Evolutionary conservation across 2,888 invertebrate genomes (phyloP), one percentile per base, ranked within the genome.

Genomic region (Heterodera filipjevi): DNA sequence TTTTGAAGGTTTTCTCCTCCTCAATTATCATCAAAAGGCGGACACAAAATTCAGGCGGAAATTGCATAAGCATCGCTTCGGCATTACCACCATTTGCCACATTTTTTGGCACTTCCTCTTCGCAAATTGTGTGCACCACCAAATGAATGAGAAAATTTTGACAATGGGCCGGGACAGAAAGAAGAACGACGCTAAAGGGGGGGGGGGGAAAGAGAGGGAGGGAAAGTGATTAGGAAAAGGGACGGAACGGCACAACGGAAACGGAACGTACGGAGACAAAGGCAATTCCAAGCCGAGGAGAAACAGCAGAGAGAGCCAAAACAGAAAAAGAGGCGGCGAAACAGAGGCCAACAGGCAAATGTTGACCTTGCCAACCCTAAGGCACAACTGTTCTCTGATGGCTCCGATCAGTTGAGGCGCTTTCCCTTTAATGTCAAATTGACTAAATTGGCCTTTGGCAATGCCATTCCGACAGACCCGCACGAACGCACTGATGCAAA

Each of bases 241-340:
- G 46, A 16, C 16, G 3, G 1, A 68, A 30, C 19, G 33, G 68
- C 16, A 35, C 3, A 68, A 32, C 10, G 14, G 8, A 30, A 68
- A 3, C 39, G 39, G n/a, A 53, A 53, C 33, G 19, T 10, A 68
- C 68, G 33, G 33, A 32, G 32, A 35, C 12, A 68, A 32, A 27
- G 22, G 8, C 68, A 68, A 3, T 22, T 64, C 59, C 30, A 32
- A 27, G n/a, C 35, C 22, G 22, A 79, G 59, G 30, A 39, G 19
- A n/a, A 79, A 39, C 19, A 78, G 78, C 39, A 79, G 39, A 12
- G 46, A 33, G 49, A 72, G 46, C 80, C 80, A 79, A 66, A 70
- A 74, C 46, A 72, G 68, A 59, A 73, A 76, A 14, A 75, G 16
- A 10, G 66, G 30, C 44, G 75, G 33, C 39, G 75, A 75, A n/a